Base-by-base conservation (phyloP, 92 coral and sea anemone species). In the Galaxea fascicularis region DNA sequence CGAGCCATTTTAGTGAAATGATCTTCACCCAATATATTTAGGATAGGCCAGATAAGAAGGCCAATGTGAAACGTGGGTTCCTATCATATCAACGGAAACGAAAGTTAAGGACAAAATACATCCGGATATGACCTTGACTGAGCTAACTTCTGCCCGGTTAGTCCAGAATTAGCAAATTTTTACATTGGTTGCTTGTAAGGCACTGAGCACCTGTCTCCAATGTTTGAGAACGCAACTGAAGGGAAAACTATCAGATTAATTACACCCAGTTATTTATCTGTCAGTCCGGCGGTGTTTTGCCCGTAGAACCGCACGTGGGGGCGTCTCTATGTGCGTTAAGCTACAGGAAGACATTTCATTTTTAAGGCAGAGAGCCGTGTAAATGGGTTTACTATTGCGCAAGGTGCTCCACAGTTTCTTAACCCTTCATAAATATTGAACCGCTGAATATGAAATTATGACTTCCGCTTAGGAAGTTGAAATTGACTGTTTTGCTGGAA, bases 401-500 rank as follows among this genome's bases (percentile, higher is more conserved):
- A 79, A 79, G 52, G 49, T 51, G 26, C 45, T 45, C 15, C 25
- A 26, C 16, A 18, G 4, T 46, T 71, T 51, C 67, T 49, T 28
- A 45, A 35, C 35, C 25, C 24, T 21, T 62, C 24, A 60, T 77
- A 25, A 73, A 73, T 51, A 64, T 20, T 67, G 44, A 46, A 24
- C 65, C 26, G 22, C 52, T 39, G 84, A 31, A 67, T 76, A 57
- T n/a, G 17, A 71, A 72, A 78, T 78, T 64, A 57, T 15, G n/a
- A 21, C 70, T 70, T 82, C 86, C 78, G 78, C 20, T 57, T 45
- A 26, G 71, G 86, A 82, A 82, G 29, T 20, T 47, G n/a, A 18
- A 28, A 17, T 27, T 27, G 70, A 6, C 20, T n/a, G 28, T 76
- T 77, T 46, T 62, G 30, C 45, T 14, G 26, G 56, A 77, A 26